A percentile compares a stretch with the other conserved stretches of the same genome.
These are phyloP conservation scores for Criorhina ranunculi DNA, from an alignment of 2,888 invertebrate genomes.

Conservation along the genomic window DNA sequence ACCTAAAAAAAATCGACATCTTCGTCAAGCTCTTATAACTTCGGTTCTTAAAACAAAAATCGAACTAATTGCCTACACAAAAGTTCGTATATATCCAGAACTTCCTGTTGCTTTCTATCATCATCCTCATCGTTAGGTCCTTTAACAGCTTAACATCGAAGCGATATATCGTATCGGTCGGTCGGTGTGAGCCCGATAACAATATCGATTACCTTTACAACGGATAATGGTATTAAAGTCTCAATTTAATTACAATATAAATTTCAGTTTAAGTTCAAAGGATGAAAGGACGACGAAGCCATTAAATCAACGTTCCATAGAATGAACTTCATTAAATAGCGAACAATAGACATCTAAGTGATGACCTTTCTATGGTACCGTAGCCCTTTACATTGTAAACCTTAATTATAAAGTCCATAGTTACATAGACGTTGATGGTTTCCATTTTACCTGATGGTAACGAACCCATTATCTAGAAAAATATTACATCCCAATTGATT, in stretches of 20 bases:
- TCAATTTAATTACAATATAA: slow-evolving; percentile 45
- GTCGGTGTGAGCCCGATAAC: neutral
- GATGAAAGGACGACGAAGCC: slow-evolving; percentile 14
- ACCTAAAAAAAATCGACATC: no score
- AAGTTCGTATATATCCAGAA: neutral
- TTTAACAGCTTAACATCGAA: neutral
- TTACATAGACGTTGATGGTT: slow-evolving; percentile 8
- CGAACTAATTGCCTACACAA: neutral
- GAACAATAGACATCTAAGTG: slow-evolving; percentile 26
- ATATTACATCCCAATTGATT: slow-evolving; percentile 7
- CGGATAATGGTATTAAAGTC: slow-evolving; percentile 21
- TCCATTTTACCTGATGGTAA: slow-evolving; percentile 23
- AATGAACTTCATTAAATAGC: slow-evolving; percentile 30
- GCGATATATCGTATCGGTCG: slow-evolving; percentile 2
- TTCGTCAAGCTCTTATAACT: no score
- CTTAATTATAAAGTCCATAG: slow-evolving; percentile 26
- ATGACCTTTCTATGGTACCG: slow-evolving; percentile 15
- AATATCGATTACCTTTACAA: slow-evolving; percentile 35
- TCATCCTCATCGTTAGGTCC: slow-evolving; percentile 1
- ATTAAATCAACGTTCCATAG: slow-evolving; percentile 46
- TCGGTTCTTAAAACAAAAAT: no score
- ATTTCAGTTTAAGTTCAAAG: slow-evolving; percentile 25
- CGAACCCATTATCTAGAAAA: slow-evolving; percentile 9
- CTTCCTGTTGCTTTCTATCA: neutral
- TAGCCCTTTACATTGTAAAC: slow-evolving; percentile 16